Conservation (phyloP, 2,797 vertebrate genomes). For the Melanotaenia pygmaea region DNA sequence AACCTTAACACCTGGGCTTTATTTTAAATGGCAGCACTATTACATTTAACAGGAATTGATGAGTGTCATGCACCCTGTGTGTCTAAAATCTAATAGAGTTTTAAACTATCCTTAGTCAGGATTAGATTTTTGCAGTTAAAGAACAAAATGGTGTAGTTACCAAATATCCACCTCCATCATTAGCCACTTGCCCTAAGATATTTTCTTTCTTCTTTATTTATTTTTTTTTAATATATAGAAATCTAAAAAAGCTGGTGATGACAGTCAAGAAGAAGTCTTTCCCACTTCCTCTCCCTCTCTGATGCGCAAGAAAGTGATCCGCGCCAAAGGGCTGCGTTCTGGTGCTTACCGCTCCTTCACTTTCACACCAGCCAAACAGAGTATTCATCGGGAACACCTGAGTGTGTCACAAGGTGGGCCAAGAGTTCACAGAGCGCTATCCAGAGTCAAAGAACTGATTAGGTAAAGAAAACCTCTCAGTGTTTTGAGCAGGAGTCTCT, state of each 20-base stretch:
- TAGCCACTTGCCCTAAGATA: neutral
- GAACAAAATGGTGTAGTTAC: neutral
- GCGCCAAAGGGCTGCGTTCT: slow-evolving; percentile 90
- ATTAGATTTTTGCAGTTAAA: neutral
- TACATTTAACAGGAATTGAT: neutral
- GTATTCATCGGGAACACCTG: slow-evolving; percentile 80
- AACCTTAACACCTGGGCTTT: neutral
- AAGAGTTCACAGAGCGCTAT: slow-evolving; percentile 76
- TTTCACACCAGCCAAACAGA: slow-evolving; percentile 86
- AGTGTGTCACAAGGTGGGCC: slow-evolving; percentile 81
- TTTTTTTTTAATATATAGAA: slow-evolving; percentile 33
- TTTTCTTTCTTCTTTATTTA: neutral
- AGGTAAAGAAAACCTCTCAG: slow-evolving; percentile 75
- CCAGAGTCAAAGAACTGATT: slow-evolving; percentile 79
- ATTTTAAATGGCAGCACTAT: neutral
- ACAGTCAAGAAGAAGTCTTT: slow-evolving; percentile 81
- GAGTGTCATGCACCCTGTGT: neutral
- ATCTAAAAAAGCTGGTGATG: slow-evolving; percentile 38
- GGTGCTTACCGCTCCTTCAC: slow-evolving; percentile 95
- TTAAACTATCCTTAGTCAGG: neutral
- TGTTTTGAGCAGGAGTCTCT: slow-evolving; percentile 48
- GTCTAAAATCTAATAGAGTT: neutral
- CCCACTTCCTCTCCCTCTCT: slow-evolving; percentile 87
- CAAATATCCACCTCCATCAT: neutral
- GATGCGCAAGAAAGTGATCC: slow-evolving; percentile 93